Percentiles rank a stretch among this genome's conserved stretches.
phyloP scores from a whole-genome alignment of 64 coral and sea anemone species.

The Actinia tenebrosa region DNA sequence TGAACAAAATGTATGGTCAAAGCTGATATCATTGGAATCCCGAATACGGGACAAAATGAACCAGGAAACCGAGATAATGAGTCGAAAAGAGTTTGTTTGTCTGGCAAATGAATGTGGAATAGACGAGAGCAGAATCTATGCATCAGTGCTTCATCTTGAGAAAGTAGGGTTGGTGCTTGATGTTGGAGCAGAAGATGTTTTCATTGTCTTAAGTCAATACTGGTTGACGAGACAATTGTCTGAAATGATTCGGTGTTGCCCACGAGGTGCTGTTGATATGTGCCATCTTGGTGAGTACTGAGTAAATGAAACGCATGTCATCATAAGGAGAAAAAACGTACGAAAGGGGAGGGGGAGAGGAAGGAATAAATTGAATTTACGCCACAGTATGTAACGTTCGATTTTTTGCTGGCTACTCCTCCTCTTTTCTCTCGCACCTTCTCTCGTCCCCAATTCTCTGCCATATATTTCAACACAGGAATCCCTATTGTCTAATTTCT shows the following conservation, averaged over 20 bases:
- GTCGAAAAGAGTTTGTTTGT: conserved; percentile 18
- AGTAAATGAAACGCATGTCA: neutral
- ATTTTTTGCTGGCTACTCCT: too few relatives aligned
- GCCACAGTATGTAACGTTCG: too few relatives aligned
- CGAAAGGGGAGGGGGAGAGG: too few relatives aligned
- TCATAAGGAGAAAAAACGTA: too few relatives aligned
- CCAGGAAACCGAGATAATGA: neutral
- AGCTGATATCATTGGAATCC: neutral
- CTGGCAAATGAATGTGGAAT: conserved; percentile 51
- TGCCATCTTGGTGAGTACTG: conserved; percentile 1
- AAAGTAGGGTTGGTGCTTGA: conserved; percentile 13
- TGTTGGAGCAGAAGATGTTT: conserved; percentile 13
- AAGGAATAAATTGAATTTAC: too few relatives aligned
- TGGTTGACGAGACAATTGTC: conserved; percentile 36
- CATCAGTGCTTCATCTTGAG: conserved; percentile 24
- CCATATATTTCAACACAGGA: too few relatives aligned
- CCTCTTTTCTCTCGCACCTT: too few relatives aligned
- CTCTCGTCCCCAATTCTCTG: too few relatives aligned
- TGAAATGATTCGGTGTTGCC: conserved; percentile 17
- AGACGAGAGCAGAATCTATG: neutral
- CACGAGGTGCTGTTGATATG: conserved; percentile 4
- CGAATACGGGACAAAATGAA: conserved; percentile 19
- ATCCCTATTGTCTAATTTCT: too few relatives aligned
- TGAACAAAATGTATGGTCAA: conserved; percentile 7
- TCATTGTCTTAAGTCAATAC: conserved; percentile 7